A percentile compares a stretch with the other conserved stretches of the same genome.
These are phyloP conservation scores for Lophius piscatorius DNA, from an alignment of 2,113 vertebrate species.

Conservation along the genomic window DNA sequence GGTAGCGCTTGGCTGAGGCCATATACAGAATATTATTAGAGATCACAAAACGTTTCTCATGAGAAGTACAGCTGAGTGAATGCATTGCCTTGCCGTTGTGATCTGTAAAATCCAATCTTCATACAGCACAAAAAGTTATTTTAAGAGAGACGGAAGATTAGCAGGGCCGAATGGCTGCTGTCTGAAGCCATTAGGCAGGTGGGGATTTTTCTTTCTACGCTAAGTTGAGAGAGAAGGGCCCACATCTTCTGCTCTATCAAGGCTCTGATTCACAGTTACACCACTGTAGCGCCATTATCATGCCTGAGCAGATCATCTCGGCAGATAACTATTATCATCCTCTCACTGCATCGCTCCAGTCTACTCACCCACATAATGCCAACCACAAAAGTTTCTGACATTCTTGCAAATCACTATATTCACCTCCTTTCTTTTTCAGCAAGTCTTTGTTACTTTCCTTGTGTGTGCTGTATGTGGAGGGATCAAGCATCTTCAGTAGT, in stretches of 20 bases:
- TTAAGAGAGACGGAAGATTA: slow-evolving; percentile 82
- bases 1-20: slow-evolving; percentile 83
- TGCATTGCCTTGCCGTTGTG: slow-evolving; percentile 83
- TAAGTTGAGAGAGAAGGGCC: slow-evolving; percentile 65
- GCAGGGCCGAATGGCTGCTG: slow-evolving; percentile 80
- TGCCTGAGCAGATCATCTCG: slow-evolving; percentile 78
- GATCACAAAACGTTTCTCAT: slow-evolving; percentile 85
- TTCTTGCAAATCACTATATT: slow-evolving; percentile 66
- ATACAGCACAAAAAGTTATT: slow-evolving; percentile 84
- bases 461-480: slow-evolving; percentile 47
- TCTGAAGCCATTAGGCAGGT: slow-evolving; percentile 82
- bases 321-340: slow-evolving; percentile 79
- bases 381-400: slow-evolving; percentile 71
- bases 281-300: slow-evolving; percentile 77
- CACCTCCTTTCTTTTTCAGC: slow-evolving; percentile 57
- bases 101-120: slow-evolving; percentile 88
- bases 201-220: slow-evolving; percentile 61
- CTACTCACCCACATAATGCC: slow-evolving; percentile 77
- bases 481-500: slow-evolving; percentile 41
- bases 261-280: slow-evolving; percentile 75
- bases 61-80: slow-evolving; percentile 85
- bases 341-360: slow-evolving; percentile 69
- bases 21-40: slow-evolving; percentile 89
- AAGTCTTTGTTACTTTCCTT: slow-evolving; percentile 56
- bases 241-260: slow-evolving; percentile 74